Conservation (phyloP, 2,113 vertebrate genomes). For the Taurulus bubalis region DNA sequence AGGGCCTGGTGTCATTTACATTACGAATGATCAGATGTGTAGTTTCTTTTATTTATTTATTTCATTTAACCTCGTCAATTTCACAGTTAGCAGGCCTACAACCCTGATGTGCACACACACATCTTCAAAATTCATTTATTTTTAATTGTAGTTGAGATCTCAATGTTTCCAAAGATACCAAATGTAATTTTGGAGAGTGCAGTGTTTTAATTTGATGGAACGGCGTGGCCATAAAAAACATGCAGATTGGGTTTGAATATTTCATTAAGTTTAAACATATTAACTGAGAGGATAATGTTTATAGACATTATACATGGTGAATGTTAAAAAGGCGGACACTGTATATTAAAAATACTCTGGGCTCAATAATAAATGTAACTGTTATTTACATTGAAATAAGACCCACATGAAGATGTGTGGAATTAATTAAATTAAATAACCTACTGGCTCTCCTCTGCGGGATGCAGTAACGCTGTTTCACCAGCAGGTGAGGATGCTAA, state of each 20-base stretch:
- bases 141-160: neutral
- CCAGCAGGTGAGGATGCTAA: neutral
- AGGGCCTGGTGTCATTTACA: neutral
- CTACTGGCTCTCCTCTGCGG: neutral
- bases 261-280: constrained; percentile 3
- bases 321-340: neutral
- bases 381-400: neutral
- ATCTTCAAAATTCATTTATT: neutral
- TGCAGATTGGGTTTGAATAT: neutral
- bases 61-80: neutral
- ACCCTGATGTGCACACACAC: neutral
- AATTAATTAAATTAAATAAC: neutral
- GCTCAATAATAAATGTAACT: neutral
- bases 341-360: neutral
- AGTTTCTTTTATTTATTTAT: neutral
- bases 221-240: neutral
- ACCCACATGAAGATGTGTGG: neutral
- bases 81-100: neutral
- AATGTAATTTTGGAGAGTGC: neutral
- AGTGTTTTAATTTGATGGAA: neutral
- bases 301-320: neutral
- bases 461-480: neutral
- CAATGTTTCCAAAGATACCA: neutral
- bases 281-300: neutral
- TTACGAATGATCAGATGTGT: neutral